These are phyloP conservation scores for Argyra leucocephala DNA, from an alignment of 2,888 invertebrate species.

Conservation along the genomic window DNA sequence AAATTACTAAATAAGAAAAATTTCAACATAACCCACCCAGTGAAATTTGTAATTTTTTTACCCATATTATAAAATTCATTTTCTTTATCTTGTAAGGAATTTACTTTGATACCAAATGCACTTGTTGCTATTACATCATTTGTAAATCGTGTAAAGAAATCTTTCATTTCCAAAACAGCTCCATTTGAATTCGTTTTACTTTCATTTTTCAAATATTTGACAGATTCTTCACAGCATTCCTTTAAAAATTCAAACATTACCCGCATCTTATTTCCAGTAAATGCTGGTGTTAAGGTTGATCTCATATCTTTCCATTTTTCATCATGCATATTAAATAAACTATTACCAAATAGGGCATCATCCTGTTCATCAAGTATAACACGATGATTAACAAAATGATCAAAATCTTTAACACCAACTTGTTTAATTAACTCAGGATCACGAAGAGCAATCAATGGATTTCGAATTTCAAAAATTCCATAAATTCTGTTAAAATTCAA, in stretches of 20 bases:
- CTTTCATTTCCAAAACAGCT: constrained; percentile 29
- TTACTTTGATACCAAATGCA: constrained; percentile 42
- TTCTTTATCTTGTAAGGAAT: constrained; percentile 46
- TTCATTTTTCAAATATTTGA: constrained; percentile 13
- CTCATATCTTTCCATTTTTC: constrained; percentile 43
- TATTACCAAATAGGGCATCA: constrained; percentile 47
- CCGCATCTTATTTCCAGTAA: constrained; percentile 45
- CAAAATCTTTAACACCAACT: constrained; percentile 50
- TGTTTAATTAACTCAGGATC: constrained; percentile 49
- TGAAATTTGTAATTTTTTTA: constrained; percentile 43
- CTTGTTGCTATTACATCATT: constrained; percentile 36
- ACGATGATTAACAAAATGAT: constrained; percentile 48
- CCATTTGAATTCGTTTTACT: background rate
- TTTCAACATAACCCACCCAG: constrained; percentile 27
- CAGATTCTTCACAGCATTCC: constrained; percentile 28
- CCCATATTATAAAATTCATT: constrained; percentile 50
- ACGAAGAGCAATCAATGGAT: constrained; percentile 43
- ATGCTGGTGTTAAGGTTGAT: constrained; percentile 43
- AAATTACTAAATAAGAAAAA: constrained; percentile 26
- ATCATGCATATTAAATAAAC: constrained; percentile 44
- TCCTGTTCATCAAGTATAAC: constrained; percentile 35
- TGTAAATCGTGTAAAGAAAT: constrained; percentile 32
- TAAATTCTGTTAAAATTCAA: constrained; percentile 40
- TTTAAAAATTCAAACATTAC: constrained; percentile 42
- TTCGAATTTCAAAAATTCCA: constrained; percentile 44